These are phyloP conservation scores for Yponomeuta malinellus DNA, from an alignment of 2,888 invertebrate genomes.

Conservation along the genomic window DNA sequence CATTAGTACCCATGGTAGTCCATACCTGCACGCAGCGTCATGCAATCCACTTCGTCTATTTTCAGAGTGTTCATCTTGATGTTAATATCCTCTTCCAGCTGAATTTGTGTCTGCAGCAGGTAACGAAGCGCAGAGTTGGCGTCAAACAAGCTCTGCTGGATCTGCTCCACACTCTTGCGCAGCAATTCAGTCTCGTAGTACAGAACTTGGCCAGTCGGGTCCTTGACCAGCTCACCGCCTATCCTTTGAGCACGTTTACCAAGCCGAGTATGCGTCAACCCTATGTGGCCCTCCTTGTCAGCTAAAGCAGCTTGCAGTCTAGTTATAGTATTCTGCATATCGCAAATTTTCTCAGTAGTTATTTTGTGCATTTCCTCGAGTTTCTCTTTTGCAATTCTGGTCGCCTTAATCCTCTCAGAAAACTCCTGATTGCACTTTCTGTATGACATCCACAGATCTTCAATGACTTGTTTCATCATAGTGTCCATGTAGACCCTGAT, in stretches of 20 bases:
- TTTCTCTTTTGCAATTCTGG: conserved; percentile 80
- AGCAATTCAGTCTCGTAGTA: conserved; percentile 78
- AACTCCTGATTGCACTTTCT: conserved; percentile 82
- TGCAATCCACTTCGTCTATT: conserved; percentile 89
- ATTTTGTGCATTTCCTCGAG: conserved; percentile 84
- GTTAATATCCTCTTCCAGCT: conserved; percentile 88
- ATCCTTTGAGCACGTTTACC: conserved; percentile 82
- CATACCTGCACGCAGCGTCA: conserved; percentile 79
- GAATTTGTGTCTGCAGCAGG: conserved; percentile 83
- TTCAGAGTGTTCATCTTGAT: conserved; percentile 86
- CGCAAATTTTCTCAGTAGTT: conserved; percentile 72
- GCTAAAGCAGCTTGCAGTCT: conserved; percentile 80
- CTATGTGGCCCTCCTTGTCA: conserved; percentile 83
- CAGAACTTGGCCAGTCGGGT: conserved; percentile 81
- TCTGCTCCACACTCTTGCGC: conserved; percentile 68
- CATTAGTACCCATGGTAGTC: conserved; percentile 32
- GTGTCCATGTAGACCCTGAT: conserved; percentile 83
- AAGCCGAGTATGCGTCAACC: conserved; percentile 84
- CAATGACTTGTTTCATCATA: conserved; percentile 80
- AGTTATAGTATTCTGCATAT: conserved; percentile 81
- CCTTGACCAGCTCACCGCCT: conserved; percentile 83
- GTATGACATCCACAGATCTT: conserved; percentile 82
- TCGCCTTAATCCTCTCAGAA: conserved; percentile 79
- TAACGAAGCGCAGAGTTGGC: conserved; percentile 82
- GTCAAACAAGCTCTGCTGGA: conserved; percentile 78